phyloP scores from a whole-genome alignment of 2,113 vertebrate genomes.

The Donacobius atricapilla region DNA sequence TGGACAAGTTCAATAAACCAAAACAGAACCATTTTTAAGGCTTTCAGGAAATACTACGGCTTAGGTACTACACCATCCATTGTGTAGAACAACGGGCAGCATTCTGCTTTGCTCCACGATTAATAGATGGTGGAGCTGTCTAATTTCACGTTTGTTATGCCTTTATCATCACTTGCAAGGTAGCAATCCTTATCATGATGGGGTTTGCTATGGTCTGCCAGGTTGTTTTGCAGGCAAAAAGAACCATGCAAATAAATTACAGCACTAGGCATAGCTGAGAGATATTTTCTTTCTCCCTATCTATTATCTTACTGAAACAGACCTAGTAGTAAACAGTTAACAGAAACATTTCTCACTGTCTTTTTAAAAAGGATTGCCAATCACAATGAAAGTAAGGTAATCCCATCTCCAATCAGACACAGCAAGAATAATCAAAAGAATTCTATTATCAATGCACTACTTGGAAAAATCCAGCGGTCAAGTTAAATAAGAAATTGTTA shows the following conservation, averaged over 20 bases:
- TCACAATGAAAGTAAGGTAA: not conserved
- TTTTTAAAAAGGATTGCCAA: not conserved
- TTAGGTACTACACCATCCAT: not conserved
- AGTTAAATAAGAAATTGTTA: not conserved
- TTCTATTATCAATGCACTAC: not conserved
- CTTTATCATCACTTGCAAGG: not conserved
- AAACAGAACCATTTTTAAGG: not conserved
- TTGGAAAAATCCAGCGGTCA: not conserved
- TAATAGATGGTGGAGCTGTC: not conserved
- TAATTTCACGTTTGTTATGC: not conserved
- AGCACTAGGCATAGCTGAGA: not conserved
- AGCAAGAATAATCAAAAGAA: not conserved
- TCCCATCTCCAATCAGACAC: not conserved
- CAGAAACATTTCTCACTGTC: not conserved
- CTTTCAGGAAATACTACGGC: not conserved
- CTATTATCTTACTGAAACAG: not conserved
- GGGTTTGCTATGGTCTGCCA: not conserved
- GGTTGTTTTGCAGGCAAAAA: not conserved
- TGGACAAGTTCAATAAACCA: not conserved
- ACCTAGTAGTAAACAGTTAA: not conserved
- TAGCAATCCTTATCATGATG: not conserved
- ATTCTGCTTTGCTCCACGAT: not conserved
- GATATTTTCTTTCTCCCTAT: not conserved
- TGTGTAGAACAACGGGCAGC: not conserved
- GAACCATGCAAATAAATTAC: not conserved